Evolutionary conservation across 2,888 invertebrate species (phyloP), one percentile per base, ranked within the genome.

Genomic region (Spialia ferax): DNA sequence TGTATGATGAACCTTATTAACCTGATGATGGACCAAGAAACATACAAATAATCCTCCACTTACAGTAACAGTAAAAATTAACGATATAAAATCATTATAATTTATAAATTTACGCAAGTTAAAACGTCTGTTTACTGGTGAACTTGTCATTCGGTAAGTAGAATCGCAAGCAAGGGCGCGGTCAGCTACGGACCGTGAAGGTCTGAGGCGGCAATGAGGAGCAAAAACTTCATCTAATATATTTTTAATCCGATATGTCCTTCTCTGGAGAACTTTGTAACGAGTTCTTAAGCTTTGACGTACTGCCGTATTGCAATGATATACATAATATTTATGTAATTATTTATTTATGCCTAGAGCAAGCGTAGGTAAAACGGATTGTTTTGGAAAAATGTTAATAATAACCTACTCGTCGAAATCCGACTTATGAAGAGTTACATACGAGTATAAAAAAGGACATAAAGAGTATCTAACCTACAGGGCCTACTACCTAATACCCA

Each of bases 131-230:
- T 50, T 50, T 50, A 50, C 13, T 22, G 2, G 20, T 50, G 11
- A 32, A 18, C 50, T 22, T 22, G 22, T 50, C 50, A 50, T 50
- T 50, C 13, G 11, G 22, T 50, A 22, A 50, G 13, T 18, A 18
- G n/a, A 42, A 50, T 50, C 50, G 22, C 22, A 50, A 11, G 22
- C 50, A 50, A 50, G 50, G 50, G 50, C 50, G 22, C 20, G 20
- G 48, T 13, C 22, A 11, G 22, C 50, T 50, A 22, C 50, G 22
- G 4, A 50, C 50, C 48, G 20, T 48, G 48, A 48, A 48, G 48
- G 48, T 48, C 22, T 8, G 20, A 22, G 1, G 22, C 20, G 48
- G 48, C 48, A 48, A 20, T 10, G 18, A 20, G 8, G 20, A 48
- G 48, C 20, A 50, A 50, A 50, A 50, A 50, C 48, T 50, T 22